Evolutionary conservation across 2,888 invertebrate species (phyloP).

Genomic region (Pristionchus entomophagus): DNA sequence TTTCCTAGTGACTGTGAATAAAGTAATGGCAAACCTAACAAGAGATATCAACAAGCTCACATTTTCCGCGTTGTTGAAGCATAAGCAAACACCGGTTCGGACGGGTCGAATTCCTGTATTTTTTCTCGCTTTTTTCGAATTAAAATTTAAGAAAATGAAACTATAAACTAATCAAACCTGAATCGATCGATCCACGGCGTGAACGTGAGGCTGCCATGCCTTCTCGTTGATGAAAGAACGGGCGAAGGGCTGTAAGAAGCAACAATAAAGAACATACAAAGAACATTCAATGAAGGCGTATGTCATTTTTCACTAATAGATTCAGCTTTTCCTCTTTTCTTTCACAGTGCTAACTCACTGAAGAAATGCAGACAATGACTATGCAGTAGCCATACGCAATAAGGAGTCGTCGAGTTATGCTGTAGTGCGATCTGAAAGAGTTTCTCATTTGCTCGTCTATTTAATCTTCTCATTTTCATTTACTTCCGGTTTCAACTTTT

Average conservation of each 20-base stretch:
- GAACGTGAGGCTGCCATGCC: not conserved
- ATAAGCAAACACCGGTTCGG: not conserved
- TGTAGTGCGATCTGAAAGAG: not conserved
- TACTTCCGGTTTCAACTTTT: too few species aligned
- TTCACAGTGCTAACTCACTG: not conserved
- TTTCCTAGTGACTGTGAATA: too few species aligned
- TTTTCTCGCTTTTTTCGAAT: not conserved
- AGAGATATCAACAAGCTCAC: not conserved
- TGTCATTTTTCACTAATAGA: too few species aligned
- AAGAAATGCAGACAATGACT: not conserved
- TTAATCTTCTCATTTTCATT: not conserved
- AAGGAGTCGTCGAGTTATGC: not conserved
- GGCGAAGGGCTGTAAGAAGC: not conserved
- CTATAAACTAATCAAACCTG: too few species aligned
- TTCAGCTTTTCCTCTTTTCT: too few species aligned
- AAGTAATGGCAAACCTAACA: not conserved
- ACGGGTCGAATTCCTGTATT: not conserved
- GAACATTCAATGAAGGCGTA: too few species aligned
- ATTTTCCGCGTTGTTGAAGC: conserved; percentile 14
- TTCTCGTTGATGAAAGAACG: conserved; percentile 15
- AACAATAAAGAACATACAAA: too few species aligned
- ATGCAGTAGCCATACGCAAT: not conserved
- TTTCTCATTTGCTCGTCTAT: not conserved
- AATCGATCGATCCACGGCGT: not conserved
- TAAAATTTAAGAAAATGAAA: not conserved